Evolutionary conservation across 1,140 invertebrate genomes (phyloP).

Genomic region (Charaxes varanes): DNA sequence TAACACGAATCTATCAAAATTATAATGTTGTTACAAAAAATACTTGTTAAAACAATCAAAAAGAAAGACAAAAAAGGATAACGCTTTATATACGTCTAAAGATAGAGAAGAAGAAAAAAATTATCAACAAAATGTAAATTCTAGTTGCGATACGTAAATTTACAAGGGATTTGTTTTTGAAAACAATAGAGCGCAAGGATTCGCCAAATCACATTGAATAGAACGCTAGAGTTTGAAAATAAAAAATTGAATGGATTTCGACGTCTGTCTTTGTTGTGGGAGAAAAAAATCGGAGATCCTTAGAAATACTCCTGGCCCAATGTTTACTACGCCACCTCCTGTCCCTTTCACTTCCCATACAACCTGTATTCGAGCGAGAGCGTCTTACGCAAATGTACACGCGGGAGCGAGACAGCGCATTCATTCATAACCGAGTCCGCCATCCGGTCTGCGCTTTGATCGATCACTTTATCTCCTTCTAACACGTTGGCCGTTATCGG

Average conservation of each 20-base stretch:
- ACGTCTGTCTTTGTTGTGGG: conserved; percentile 47
- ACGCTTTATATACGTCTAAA: too few relatives aligned
- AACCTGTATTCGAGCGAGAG: conserved; percentile 57
- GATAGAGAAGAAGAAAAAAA: too few relatives aligned
- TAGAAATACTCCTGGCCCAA: conserved; percentile 59
- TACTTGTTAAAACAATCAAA: too few relatives aligned
- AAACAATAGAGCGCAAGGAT: too few relatives aligned
- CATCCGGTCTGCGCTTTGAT: conserved; percentile 64
- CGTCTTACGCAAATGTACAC: conserved; percentile 25
- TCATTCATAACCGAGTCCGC: conserved; percentile 72
- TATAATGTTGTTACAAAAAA: too few relatives aligned
- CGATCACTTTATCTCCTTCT: conserved; percentile 69
- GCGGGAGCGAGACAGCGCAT: conserved; percentile 51
- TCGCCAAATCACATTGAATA: too few relatives aligned
- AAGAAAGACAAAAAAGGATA: too few relatives aligned
- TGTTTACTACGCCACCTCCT: conserved; percentile 69
- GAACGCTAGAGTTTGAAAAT: too few relatives aligned
- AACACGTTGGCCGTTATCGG: conserved; percentile 51
- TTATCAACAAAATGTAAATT: too few relatives aligned
- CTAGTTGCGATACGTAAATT: too few relatives aligned
- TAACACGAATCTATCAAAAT: too few relatives aligned
- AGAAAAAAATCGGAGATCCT: conserved; percentile 55
- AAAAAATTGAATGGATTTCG: conserved; percentile 50
- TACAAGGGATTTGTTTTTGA: too few relatives aligned
- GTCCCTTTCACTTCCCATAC: conserved; percentile 72